Base-by-base conservation (phyloP, 2,888 invertebrate genomes). In the Diachrysia chrysitis region DNA sequence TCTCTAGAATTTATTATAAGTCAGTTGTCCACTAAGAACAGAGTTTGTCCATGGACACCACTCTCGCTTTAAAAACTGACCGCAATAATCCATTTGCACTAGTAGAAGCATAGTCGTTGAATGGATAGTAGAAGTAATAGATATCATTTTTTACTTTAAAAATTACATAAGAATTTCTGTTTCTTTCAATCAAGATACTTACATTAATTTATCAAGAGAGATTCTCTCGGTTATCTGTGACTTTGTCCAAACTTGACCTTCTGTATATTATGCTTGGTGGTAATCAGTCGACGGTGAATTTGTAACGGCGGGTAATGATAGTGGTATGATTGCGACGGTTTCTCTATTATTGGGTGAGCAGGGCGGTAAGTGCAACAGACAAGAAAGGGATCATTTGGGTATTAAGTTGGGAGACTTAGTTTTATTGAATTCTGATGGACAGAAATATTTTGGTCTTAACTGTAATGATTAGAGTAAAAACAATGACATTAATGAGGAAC, bases 291-390 rank as follows among this genome's bases (percentile, higher is more conserved):
- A 79, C 74, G 69, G 62, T 80, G 69, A 74, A 80, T 76, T 76
- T 69, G 64, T 81, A 81, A 81, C 79, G 79, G 77, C 19, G 42
- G 53, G 59, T 79, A 81, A 81, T 81, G 63, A 77, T 62, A 81
- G 59, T 76, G 63, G 60, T 63, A 66, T 51, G 51, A 77, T 62
- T 73, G 61, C 51, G 70, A 77, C 61, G 61, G 63, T 76, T 77
- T 76, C 76, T 69, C 63, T 70, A 69, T 69, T 77, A 76, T 55
- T 63, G 66, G 66, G 65, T 68, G 72, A 66, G 61, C 77, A 76
- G 64, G 62, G 21, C 61, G 42, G 68, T 72, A 75, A 75, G 48
- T 76, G 66, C 61, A 69, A 55, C 66, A 65, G 69, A 66, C 48
- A 68, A 48, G 75, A 76, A 76, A 76, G 69, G 56, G 72, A 68